These are phyloP conservation scores for Gisinianus flammeolus DNA, from an alignment of 2,888 invertebrate species.

Conservation along the genomic window DNA sequence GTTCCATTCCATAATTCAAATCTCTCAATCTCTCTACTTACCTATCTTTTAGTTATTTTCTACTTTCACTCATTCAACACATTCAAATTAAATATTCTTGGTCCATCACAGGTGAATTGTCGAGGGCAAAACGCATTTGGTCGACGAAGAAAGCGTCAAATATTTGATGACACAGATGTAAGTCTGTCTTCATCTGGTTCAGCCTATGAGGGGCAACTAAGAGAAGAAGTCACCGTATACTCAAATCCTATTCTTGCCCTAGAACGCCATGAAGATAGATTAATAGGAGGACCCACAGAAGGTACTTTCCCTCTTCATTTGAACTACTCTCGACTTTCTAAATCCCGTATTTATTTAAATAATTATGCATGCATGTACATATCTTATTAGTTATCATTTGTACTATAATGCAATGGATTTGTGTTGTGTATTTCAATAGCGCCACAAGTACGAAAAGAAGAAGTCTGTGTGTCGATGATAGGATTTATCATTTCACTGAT, in stretches of 20 bases:
- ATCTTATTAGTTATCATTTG: neutral
- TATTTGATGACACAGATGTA: slow-evolving; percentile 48
- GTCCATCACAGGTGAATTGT: slow-evolving; percentile 76
- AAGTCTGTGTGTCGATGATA: slow-evolving; percentile 92
- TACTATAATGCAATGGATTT: slow-evolving; percentile 15
- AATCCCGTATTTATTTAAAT: too few relatives aligned
- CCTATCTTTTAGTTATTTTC: slow-evolving; percentile 1
- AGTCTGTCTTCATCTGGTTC: slow-evolving; percentile 50
- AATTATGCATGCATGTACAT: too few relatives aligned
- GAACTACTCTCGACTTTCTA: too few relatives aligned
- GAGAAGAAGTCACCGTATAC: slow-evolving; percentile 91
- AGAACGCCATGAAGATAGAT: slow-evolving; percentile 81
- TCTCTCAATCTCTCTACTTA: too few relatives aligned
- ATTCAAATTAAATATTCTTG: too few relatives aligned
- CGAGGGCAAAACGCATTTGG: slow-evolving; percentile 90
- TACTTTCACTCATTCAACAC: neutral
- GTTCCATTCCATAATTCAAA: too few relatives aligned
- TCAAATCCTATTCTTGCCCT: slow-evolving; percentile 90
- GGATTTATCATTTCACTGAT: slow-evolving; percentile 90
- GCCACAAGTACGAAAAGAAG: slow-evolving; percentile 64
- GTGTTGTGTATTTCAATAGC: slow-evolving; percentile 44
- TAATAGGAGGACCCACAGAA: slow-evolving; percentile 79
- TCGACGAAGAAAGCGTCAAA: slow-evolving; percentile 68
- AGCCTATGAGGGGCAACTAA: slow-evolving; percentile 74
- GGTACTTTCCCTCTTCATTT: slow-evolving; percentile 67